Conservation (phyloP, 2,113 vertebrate species). For the Oryzias melastigma region DNA sequence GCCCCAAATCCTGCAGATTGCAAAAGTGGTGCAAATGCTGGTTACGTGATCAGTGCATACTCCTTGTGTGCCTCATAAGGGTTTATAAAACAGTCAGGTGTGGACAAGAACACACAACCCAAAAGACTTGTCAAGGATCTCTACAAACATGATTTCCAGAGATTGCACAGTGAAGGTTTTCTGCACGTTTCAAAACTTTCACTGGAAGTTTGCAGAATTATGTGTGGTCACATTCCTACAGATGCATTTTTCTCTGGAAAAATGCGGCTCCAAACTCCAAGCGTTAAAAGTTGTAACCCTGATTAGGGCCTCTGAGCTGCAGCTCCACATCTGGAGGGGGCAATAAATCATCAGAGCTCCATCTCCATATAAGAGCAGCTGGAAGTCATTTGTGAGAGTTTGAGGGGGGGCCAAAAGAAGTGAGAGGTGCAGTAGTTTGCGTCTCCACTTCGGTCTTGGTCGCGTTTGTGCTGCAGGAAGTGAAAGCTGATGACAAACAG, state of each 20-base stretch:
- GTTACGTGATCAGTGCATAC: no score
- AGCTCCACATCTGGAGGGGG: slow-evolving; percentile 43
- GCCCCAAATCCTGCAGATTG: no score
- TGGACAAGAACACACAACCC: no score
- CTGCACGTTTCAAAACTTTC: no score
- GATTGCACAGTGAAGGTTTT: no score
- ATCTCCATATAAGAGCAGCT: slow-evolving; percentile 30
- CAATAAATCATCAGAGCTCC: slow-evolving; percentile 6
- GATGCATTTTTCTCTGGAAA: neutral
- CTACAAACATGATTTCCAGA: no score
- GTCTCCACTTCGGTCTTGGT: neutral
- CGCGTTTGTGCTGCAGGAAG: slow-evolving; percentile 25
- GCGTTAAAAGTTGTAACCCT: neutral
- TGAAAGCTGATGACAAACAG: slow-evolving; percentile 29
- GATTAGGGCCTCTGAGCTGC: slow-evolving; percentile 20
- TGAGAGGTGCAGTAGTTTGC: neutral
- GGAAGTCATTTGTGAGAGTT: slow-evolving; percentile 41
- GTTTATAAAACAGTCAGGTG: no score
- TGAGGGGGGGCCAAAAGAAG: slow-evolving; percentile 9
- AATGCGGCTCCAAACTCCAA: slow-evolving; percentile 8
- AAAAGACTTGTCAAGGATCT: no score
- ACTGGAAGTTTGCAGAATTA: no score
- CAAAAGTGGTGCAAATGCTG: no score
- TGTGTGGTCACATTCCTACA: neutral
- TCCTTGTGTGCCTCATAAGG: no score